Conservation (phyloP, 2,797 vertebrate genomes). For the Petrocephalus sullivani region DNA sequence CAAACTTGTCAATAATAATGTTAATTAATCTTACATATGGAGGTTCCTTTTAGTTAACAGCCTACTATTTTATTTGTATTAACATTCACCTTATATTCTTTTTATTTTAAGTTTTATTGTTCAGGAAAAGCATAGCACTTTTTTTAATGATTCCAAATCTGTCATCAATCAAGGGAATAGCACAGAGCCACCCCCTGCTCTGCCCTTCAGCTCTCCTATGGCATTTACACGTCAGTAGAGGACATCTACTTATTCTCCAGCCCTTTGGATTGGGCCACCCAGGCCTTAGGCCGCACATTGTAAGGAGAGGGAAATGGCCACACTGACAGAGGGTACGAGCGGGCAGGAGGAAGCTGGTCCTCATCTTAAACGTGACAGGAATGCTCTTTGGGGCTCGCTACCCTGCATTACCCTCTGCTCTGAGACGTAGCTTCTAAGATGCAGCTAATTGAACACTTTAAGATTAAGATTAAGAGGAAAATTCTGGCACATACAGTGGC, state of each 20-base stretch:
- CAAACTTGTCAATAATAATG: background rate
- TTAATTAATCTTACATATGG: background rate
- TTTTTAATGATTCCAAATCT: background rate
- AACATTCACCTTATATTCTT: background rate
- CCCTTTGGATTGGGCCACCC: slow-evolving; percentile 72
- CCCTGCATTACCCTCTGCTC: background rate
- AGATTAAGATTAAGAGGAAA: too few relatives aligned
- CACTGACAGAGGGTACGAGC: slow-evolving; percentile 61
- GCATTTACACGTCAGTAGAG: slow-evolving; percentile 67
- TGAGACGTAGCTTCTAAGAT: background rate
- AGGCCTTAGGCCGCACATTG: slow-evolving; percentile 70
- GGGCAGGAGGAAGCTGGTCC: slow-evolving; percentile 22
- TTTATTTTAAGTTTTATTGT: background rate
- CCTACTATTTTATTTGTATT: background rate
- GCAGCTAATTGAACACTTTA: background rate
- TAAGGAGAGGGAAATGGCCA: slow-evolving; percentile 76
- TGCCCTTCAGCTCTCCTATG: slow-evolving; percentile 61
- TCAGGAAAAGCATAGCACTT: background rate
- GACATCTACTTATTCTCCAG: slow-evolving; percentile 74
- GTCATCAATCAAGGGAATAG: background rate
- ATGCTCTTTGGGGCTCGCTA: background rate
- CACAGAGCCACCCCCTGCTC: background rate
- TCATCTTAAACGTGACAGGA: slow-evolving; percentile 34
- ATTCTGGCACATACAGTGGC: too few relatives aligned
- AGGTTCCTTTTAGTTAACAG: background rate